phyloP scores from a whole-genome alignment of 2,113 vertebrate genomes.

The Amia ocellicauda region DNA sequence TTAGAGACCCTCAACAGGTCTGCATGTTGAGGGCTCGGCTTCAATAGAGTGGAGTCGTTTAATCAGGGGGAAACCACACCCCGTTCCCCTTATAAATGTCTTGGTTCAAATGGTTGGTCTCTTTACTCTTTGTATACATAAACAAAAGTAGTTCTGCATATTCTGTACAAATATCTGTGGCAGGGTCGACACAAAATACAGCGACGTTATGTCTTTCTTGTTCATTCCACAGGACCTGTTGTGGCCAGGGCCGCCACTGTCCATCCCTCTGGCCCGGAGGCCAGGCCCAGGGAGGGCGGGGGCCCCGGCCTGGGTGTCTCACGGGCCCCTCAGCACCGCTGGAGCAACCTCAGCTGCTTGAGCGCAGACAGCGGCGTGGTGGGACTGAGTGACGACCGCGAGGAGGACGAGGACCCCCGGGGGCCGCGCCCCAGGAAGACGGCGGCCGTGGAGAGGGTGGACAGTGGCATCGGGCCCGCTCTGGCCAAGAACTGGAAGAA shows the following conservation, averaged over 20 bases:
- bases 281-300: conserved; percentile 62
- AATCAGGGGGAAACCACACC: no score
- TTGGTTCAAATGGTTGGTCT: no score
- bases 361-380: conserved; percentile 86
- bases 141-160: no score
- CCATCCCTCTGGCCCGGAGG: no score
- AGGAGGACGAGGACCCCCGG: conserved; percentile 57
- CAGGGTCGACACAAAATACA: no score
- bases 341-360: conserved; percentile 87
- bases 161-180: no score
- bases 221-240: conserved; percentile 43
- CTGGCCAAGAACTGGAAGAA: conserved; percentile 75
- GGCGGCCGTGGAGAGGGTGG: conserved; percentile 74
- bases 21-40: not conserved
- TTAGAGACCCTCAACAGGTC: not conserved
- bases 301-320: conserved; percentile 48
- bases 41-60: no score
- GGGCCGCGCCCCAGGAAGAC: conserved; percentile 47
- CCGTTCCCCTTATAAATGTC: no score
- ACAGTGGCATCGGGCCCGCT: conserved; percentile 79
- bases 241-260: conserved; percentile 54
- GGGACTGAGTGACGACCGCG: conserved; percentile 67
- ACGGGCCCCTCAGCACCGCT: conserved; percentile 66
- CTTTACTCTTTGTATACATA: no score
- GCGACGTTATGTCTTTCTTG: no score